phyloP scores from a whole-genome alignment of 2,113 vertebrate genomes.

The Carassius carassius region DNA sequence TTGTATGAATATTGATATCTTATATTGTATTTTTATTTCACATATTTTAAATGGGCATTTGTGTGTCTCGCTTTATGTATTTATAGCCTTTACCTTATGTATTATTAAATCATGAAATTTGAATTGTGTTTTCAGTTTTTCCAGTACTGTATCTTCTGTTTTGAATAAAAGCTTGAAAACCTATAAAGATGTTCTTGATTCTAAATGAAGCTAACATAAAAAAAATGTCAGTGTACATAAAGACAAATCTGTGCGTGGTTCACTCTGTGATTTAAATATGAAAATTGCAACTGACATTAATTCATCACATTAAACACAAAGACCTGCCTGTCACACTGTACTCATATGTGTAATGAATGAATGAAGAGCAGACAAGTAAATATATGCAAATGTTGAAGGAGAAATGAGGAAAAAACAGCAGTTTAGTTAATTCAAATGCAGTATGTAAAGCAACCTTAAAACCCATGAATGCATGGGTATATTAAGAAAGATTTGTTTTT shows the following conservation, averaged over 20 bases:
- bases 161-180: too few species aligned
- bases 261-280: conserved; percentile 52
- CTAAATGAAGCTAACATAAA: not conserved
- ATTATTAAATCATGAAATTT: not conserved
- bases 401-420: conserved; percentile 7
- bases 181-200: not conserved
- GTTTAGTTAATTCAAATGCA: conserved; percentile 11
- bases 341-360: conserved; percentile 12
- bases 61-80: not conserved
- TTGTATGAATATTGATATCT: not conserved
- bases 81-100: not conserved
- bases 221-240: not conserved
- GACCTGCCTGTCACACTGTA: not conserved
- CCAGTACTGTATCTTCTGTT: not conserved
- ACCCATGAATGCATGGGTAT: not conserved
- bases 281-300: conserved; percentile 42
- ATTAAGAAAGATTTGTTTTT: not conserved
- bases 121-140: not conserved
- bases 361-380: conserved; percentile 23
- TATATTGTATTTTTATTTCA: not conserved
- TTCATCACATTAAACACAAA: conserved; percentile 4
- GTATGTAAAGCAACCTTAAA: not conserved
- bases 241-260: conserved; percentile 35
- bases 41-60: not conserved
- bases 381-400: not conserved